These are phyloP conservation scores for Indri indri DNA, from an alignment of 2,113 vertebrate species.

Conservation along the genomic window DNA sequence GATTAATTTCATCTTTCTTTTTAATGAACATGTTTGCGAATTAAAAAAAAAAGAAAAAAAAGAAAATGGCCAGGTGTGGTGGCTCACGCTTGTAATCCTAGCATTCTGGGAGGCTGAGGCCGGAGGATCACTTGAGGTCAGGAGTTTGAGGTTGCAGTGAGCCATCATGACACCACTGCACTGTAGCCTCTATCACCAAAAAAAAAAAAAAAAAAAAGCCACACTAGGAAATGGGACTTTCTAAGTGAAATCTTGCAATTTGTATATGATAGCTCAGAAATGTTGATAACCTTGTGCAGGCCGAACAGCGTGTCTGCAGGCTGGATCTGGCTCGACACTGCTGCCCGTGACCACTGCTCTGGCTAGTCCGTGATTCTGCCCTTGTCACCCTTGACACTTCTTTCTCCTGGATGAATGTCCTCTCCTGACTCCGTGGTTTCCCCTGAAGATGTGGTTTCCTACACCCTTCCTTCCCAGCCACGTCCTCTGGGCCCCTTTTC, in stretches of 20 bases:
- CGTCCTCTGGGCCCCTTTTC: background rate
- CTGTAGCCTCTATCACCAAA: too few relatives aligned
- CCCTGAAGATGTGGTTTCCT: background rate
- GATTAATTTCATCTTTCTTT: constrained; percentile 17
- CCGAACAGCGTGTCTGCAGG: background rate
- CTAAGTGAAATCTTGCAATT: background rate
- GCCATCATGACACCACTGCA: too few relatives aligned
- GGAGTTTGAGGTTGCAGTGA: too few relatives aligned
- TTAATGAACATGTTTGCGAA: background rate
- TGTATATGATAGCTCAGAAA: background rate
- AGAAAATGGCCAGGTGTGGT: too few relatives aligned
- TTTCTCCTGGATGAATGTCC: background rate
- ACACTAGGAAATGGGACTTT: background rate
- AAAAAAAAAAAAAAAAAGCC: too few relatives aligned
- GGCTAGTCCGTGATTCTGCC: background rate
- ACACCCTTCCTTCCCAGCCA: background rate
- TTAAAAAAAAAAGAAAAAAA: background rate
- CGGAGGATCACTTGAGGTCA: too few relatives aligned
- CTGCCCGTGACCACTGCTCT: background rate
- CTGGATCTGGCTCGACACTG: background rate
- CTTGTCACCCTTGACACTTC: background rate
- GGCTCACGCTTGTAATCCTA: too few relatives aligned
- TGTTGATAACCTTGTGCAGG: background rate
- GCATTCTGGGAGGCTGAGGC: too few relatives aligned
- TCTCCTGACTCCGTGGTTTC: background rate